Percentiles rank a stretch among this genome's conserved stretches.
Conservation (phyloP, 2,888 invertebrate species). For the Drosophila peninsularis region DNA sequence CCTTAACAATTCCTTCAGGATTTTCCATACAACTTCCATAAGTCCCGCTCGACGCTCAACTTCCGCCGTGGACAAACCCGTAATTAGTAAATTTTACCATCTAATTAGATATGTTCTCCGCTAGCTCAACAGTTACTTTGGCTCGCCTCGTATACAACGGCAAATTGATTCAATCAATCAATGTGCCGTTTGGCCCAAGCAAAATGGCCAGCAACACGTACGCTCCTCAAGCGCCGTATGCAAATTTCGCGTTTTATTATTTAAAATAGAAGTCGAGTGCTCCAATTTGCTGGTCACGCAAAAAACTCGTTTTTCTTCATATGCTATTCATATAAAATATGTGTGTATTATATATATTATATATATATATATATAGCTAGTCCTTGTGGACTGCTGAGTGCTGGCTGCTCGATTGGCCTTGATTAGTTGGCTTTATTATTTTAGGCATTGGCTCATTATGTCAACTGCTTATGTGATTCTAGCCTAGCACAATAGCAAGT, state of each 20-base stretch:
- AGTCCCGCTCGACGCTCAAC: not conserved
- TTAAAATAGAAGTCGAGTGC: slow-evolving; percentile 60
- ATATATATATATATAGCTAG: not conserved
- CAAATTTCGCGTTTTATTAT: slow-evolving; percentile 40
- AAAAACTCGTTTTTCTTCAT: slow-evolving; percentile 71
- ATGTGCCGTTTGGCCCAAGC: slow-evolving; percentile 2
- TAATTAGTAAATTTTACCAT: slow-evolving; percentile 12
- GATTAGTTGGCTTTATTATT: slow-evolving; percentile 34
- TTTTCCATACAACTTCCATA: not conserved
- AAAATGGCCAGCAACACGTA: slow-evolving; percentile 23
- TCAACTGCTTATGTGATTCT: not conserved
- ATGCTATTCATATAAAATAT: slow-evolving; percentile 72
- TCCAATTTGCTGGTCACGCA: slow-evolving; percentile 72
- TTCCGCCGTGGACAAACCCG: too few relatives aligned
- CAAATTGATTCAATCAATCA: slow-evolving; percentile 47
- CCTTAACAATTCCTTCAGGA: too few relatives aligned
- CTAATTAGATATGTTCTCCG: slow-evolving; percentile 8
- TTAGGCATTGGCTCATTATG: slow-evolving; percentile 28
- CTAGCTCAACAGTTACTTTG: not conserved
- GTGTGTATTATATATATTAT: slow-evolving; percentile 20
- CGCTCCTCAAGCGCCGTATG: slow-evolving; percentile 7
- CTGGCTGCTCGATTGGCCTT: slow-evolving; percentile 34
- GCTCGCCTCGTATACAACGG: not conserved
- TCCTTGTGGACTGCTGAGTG: slow-evolving; percentile 14
- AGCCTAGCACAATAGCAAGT: slow-evolving; percentile 7